These are phyloP conservation scores for Leptinotarsa peninsularis DNA, from an alignment of 2,888 invertebrate genomes.

Conservation along the genomic window DNA sequence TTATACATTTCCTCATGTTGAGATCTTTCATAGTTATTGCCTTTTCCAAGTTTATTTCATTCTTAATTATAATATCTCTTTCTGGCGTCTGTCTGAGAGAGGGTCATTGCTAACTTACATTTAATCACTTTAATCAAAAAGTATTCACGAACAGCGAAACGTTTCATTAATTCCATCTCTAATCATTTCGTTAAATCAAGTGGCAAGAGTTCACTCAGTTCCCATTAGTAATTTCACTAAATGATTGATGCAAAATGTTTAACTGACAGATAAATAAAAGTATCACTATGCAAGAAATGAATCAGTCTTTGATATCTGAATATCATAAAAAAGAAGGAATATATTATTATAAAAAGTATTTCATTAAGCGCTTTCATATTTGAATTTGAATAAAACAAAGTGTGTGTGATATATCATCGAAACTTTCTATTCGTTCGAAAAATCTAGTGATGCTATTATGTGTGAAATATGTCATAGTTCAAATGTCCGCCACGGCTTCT, in stretches of 20 bases:
- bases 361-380: too few relatives aligned
- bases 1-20: neutral
- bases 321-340: too few relatives aligned
- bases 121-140: neutral
- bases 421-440: too few relatives aligned
- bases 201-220: neutral
- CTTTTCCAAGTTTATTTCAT: neutral
- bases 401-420: too few relatives aligned
- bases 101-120: neutral
- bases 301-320: too few relatives aligned
- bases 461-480: too few relatives aligned
- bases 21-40: neutral
- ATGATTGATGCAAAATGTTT: neutral
- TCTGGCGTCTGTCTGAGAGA: neutral
- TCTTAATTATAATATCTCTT: neutral
- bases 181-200: conserved; percentile 3
- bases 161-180: conserved; percentile 4
- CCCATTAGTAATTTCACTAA: neutral
- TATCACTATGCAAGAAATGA: too few relatives aligned
- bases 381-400: too few relatives aligned
- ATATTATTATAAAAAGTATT: too few relatives aligned
- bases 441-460: too few relatives aligned
- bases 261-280: neutral
- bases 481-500: too few relatives aligned
- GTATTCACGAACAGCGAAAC: conserved; percentile 8